Conservation (phyloP, 2,113 vertebrate species). For the Hippolais icterina region DNA sequence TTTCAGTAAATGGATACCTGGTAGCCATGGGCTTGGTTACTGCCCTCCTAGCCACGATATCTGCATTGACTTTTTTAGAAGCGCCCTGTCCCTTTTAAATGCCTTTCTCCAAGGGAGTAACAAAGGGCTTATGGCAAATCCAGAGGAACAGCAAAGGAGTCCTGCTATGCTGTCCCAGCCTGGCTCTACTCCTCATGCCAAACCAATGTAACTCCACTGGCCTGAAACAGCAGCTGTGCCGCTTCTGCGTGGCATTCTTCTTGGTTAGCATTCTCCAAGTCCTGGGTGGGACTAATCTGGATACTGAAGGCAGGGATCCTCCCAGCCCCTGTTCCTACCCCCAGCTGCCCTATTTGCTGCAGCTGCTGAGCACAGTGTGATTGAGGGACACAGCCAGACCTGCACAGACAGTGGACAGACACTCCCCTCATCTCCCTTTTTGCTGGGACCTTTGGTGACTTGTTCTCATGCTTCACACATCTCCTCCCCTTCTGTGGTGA, state of each 20-base stretch:
- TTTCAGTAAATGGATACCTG: not conserved
- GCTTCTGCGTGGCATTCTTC: rapidly evolving
- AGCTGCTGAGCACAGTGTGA: not conserved
- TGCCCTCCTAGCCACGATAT: rapidly evolving
- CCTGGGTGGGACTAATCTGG: no score
- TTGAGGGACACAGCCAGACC: no score
- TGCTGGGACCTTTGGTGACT: not conserved
- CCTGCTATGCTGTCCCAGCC: rapidly evolving
- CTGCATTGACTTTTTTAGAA: rapidly evolving
- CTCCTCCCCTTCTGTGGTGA: no score
- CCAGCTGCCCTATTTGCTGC: rapidly evolving
- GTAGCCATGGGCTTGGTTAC: rapidly evolving
- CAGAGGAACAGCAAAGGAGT: not conserved
- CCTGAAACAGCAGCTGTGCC: not conserved
- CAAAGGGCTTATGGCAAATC: not conserved
- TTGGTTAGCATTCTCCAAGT: not conserved
- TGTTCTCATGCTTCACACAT: not conserved
- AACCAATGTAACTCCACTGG: not conserved
- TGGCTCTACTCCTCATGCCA: not conserved
- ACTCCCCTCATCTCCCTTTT: not conserved
- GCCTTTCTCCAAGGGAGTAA: not conserved
- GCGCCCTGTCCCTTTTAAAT: not conserved
- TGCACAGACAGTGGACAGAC: not conserved
- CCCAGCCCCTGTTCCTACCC: no score
- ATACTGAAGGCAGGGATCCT: not conserved